Evolutionary conservation across 1,140 invertebrate species (phyloP), one percentile per base, ranked within the genome.

Genomic region (Zaprionus vittiger): DNA sequence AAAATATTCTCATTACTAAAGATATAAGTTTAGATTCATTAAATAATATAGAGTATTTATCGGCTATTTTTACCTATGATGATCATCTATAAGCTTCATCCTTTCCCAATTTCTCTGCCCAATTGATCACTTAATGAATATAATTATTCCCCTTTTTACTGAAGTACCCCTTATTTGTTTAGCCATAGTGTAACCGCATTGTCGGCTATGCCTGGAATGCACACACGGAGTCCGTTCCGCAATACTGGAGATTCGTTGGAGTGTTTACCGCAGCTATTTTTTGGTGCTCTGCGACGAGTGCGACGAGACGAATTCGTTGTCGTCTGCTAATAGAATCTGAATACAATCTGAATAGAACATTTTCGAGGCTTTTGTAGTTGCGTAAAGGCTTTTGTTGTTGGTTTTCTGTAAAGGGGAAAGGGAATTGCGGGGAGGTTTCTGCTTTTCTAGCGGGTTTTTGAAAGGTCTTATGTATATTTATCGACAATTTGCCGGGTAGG

Each of bases 291-390:
- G 38, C 31, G 31, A 34, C 69, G 59, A 65, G 34, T 67, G 54
- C 66, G 22, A 22, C 47, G 82, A 83, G 37, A 69, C 59, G 82
- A 83, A 89, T 89, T 81, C 90, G 84, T 85, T 90, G 84, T 89
- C 89, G 84, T 90, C 81, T 85, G 81, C 85, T 79, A 89, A 89
- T 89, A 89, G 85, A 81, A 89, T 81, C 66, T 69, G 70, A 89
- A 89, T 79, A 80, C 79, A 90, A 81, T 79, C 63, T 74, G 70
- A 89, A 89, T 79, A 81, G 85, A 90, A 79, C 72, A 90, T 87
- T 86, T 86, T 62, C 83, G 49, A 62, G 31, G 83, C 72, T 65
- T 76, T 71, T 75, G 68, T 76, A 65, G 73, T 65, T 67, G 64
- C 52, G 68, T 62, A 68, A 44, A 44, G 55, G 62, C 71, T 72